Conservation (phyloP, 37 sponge, comb jelly and placozoan genomes). For the Petrosia ficiformis region DNA sequence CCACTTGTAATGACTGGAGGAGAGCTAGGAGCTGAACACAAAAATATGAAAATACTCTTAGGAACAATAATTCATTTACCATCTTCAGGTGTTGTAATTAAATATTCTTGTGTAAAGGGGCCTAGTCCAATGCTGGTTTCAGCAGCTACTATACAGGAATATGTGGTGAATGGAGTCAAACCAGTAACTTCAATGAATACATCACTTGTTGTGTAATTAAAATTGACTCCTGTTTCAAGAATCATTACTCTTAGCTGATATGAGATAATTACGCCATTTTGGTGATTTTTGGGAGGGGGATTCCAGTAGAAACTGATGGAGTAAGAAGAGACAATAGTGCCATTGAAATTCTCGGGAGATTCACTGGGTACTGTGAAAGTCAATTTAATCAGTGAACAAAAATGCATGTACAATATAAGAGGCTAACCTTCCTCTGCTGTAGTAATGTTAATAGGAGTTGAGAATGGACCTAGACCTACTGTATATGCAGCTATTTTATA, state of each 20-base stretch:
- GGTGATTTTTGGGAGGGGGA: not conserved
- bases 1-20: not conserved
- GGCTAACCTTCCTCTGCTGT: slow-evolving; percentile 36
- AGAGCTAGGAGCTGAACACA: not conserved
- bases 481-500: slow-evolving; percentile 28
- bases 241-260: slow-evolving; percentile 5
- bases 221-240: not conserved
- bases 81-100: slow-evolving; percentile 36
- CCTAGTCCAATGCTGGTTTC: slow-evolving; percentile 25
- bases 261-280: slow-evolving; percentile 3
- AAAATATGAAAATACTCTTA: not conserved
- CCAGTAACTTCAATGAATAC: not conserved
- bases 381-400: not conserved
- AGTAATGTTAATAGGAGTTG: not conserved
- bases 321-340: not conserved
- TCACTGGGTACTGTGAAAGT: slow-evolving; percentile 9
- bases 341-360: slow-evolving; percentile 14
- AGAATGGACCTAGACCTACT: slow-evolving; percentile 31
- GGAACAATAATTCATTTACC: slow-evolving; percentile 8
- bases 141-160: slow-evolving; percentile 30
- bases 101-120: slow-evolving; percentile 19
- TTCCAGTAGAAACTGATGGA: not conserved
- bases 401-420: not conserved
- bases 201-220: slow-evolving; percentile 6
- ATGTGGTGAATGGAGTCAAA: slow-evolving; percentile 25